Evolutionary conservation across 2,113 vertebrate genomes (phyloP).

Genomic region (Trogon melanurus): DNA sequence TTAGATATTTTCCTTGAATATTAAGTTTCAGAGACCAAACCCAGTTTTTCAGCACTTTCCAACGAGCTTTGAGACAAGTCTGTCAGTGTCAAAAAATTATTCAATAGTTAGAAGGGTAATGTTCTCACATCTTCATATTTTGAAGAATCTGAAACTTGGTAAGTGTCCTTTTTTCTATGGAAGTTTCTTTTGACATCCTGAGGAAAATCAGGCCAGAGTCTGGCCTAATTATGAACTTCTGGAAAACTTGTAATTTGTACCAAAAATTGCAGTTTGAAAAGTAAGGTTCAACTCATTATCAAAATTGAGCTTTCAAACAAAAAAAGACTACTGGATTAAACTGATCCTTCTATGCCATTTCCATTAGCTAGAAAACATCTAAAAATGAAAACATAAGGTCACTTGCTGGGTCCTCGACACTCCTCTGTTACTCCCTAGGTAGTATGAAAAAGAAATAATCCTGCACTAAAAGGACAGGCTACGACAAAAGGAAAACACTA

Average conservation of each 20-base stretch:
- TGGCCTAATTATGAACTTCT: background rate
- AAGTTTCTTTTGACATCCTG: background rate
- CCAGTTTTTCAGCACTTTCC: background rate
- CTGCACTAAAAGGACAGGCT: background rate
- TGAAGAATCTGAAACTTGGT: background rate
- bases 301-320: background rate
- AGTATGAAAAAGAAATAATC: background rate
- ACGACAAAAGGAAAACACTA: background rate
- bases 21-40: background rate
- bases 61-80: background rate
- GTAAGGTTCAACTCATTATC: background rate
- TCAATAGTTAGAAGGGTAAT: background rate
- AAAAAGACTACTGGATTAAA: background rate
- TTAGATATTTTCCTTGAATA: background rate
- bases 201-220: background rate
- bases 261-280: background rate
- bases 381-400: background rate
- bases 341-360: background rate
- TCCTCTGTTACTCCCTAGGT: background rate
- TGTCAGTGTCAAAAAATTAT: background rate
- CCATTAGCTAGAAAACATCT: background rate
- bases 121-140: background rate
- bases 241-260: background rate
- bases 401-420: background rate
- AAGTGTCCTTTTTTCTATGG: background rate